A percentile compares a stretch with the other conserved stretches of the same genome.
phyloP scores from a whole-genome alignment of 2,888 invertebrate species.

The Nebria brevicollis region DNA sequence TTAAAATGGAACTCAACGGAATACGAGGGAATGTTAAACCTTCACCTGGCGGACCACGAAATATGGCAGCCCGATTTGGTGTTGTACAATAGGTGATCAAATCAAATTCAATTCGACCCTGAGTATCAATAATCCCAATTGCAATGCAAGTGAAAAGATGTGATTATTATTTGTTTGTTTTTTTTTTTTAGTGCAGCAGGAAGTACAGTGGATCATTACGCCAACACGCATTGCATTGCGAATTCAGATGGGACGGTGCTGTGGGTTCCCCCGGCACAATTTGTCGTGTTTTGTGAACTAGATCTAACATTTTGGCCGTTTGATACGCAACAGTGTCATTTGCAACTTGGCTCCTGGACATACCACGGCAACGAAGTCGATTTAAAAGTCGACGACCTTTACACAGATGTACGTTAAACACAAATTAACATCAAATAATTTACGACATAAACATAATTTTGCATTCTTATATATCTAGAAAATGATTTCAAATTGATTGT shows the following conservation, averaged over 20 bases:
- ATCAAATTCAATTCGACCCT: neutral
- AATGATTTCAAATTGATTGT: too few relatives aligned
- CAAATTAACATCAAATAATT: neutral
- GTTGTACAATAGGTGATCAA: slow-evolving; percentile 71
- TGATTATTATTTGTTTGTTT: slow-evolving; percentile 15
- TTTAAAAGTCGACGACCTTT: slow-evolving; percentile 55
- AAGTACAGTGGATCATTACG: slow-evolving; percentile 69
- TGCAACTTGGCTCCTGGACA: slow-evolving; percentile 81
- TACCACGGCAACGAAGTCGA: slow-evolving; percentile 71
- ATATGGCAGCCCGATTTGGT: slow-evolving; percentile 83
- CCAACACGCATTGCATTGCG: slow-evolving; percentile 67
- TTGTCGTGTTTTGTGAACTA: slow-evolving; percentile 72
- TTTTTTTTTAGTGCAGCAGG: slow-evolving; percentile 67
- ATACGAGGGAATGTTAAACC: slow-evolving; percentile 71
- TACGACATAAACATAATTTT: too few relatives aligned
- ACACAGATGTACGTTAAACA: slow-evolving; percentile 52
- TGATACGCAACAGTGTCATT: slow-evolving; percentile 74
- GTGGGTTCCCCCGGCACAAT: slow-evolving; percentile 77
- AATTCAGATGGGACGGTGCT: slow-evolving; percentile 66
- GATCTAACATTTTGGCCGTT: slow-evolving; percentile 80
- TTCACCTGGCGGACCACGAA: slow-evolving; percentile 75
- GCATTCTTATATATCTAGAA: too few relatives aligned
- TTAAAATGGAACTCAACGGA: slow-evolving; percentile 75
- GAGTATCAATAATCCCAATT: neutral
- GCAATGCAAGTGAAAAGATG: slow-evolving; percentile 18